Conservation (phyloP, 2,113 vertebrate species). For the Triplophysa siluroides region DNA sequence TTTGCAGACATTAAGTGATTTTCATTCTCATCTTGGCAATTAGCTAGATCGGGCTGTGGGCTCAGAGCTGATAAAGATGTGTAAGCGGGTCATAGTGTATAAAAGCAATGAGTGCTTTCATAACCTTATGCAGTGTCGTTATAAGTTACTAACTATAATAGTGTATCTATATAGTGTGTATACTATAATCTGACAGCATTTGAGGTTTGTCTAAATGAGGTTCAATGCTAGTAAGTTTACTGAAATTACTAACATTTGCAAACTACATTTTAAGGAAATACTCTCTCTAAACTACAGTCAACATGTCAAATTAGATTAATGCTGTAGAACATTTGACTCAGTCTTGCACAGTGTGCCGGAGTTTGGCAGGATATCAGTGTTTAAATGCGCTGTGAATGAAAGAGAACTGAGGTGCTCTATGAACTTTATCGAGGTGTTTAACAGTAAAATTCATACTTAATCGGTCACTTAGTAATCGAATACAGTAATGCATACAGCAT, state of each 20-base stretch:
- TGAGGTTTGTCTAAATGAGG: neutral
- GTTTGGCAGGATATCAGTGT: slow-evolving; percentile 17
- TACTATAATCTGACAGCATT: too few relatives aligned
- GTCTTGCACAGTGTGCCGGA: neutral
- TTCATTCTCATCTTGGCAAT: slow-evolving; percentile 26
- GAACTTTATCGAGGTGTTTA: slow-evolving; percentile 16
- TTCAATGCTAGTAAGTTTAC: neutral
- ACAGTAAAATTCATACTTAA: neutral
- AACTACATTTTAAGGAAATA: too few relatives aligned
- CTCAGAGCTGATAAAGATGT: neutral
- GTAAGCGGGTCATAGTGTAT: slow-evolving; percentile 1
- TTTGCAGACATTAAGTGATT: slow-evolving; percentile 32
- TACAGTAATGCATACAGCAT: neutral
- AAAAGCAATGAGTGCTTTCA: neutral
- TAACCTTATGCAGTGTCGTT: neutral
- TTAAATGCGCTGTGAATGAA: neutral
- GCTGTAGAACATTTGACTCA: neutral
- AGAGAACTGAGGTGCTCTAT: neutral
- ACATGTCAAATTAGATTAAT: slow-evolving; percentile 1
- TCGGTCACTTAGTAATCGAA: neutral
- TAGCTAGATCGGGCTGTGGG: neutral
- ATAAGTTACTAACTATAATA: neutral
- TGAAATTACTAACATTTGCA: neutral
- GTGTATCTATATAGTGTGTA: neutral
- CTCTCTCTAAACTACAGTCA: neutral